Base-by-base conservation (phyloP, 2,113 vertebrate genomes). In the Mohoua ochrocephala region DNA sequence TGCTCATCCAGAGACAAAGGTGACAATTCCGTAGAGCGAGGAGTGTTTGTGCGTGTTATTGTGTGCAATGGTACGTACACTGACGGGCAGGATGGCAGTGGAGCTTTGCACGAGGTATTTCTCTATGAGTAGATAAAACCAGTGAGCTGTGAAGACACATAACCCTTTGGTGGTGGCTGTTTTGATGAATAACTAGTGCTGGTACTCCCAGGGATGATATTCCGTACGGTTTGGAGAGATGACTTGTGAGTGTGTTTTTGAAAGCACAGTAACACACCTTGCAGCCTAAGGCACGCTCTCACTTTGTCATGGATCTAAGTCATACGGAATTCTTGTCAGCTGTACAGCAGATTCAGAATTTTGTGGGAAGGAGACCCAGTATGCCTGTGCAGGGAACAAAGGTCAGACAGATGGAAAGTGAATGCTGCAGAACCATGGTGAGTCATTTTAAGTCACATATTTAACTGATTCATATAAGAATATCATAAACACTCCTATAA, bases 401-500 rank as follows among this genome's bases (percentile, higher is more conserved):
- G 95, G 87, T 96, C 78, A 88, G 50, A 39, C 47, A 94, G 90
- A 89, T 81, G 78, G 92, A 50, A 93, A 91, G 45, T 39, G 70
- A 89, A 69, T 89, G 70, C 60, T 91, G 53, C 70, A 85, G 78
- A 86, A 52, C 74, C 59, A 45, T 30, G 52, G 77, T 88, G 79
- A 95, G 73, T 94, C 75, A 96, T 93, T 94, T 84, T 17, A 70
- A 70, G 93, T 78, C 54, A 50, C 30, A 7, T 53, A 76, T 96
- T 80, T 88, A 91, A 92, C 83, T 90, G 83, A 94, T 93, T 75
- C 49, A 75, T 84, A 44, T 75, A 74, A 77, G 71, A 96, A 67
- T 91, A 91, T 95, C 50, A 89, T 92, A 91, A 97, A 84, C 60
- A 75, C 39, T 88, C 56, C 71, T 81, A 10, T 96, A 87, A 81